These are phyloP conservation scores for Lampropteryx suffumata DNA, from an alignment of 2,888 invertebrate genomes.

Conservation along the genomic window DNA sequence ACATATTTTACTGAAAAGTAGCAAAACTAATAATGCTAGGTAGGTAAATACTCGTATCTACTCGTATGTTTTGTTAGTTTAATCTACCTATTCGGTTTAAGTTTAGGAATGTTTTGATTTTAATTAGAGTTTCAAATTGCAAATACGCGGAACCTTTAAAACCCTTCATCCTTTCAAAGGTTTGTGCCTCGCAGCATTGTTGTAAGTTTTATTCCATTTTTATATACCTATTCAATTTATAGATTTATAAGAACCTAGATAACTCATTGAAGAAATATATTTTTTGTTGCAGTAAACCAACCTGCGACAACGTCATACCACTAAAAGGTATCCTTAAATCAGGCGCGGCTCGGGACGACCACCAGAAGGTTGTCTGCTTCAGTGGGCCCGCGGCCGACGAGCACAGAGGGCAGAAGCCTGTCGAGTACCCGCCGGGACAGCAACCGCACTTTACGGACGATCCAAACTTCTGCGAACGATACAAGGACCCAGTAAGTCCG, in stretches of 20 bases:
- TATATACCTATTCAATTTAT: too few species aligned
- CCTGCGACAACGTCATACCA: conserved; percentile 60
- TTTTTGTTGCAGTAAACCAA: conserved; percentile 55
- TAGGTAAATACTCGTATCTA: not conserved
- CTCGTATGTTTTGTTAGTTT: not conserved
- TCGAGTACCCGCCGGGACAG: conserved; percentile 53
- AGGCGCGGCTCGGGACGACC: conserved; percentile 65
- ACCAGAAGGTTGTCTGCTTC: conserved; percentile 77
- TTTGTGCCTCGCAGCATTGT: too few species aligned
- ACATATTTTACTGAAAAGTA: conserved; percentile 14
- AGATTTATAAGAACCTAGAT: too few species aligned
- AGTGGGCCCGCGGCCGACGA: conserved; percentile 66
- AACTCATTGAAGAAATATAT: not conserved
- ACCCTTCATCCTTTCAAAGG: too few species aligned
- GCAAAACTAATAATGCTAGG: conserved; percentile 6
- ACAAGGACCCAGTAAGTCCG: conserved; percentile 57
- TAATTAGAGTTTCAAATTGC: too few species aligned
- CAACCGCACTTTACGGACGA: conserved; percentile 63
- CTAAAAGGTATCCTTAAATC: conserved; percentile 74
- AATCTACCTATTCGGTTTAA: too few species aligned
- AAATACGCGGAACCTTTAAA: too few species aligned
- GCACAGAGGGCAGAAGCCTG: conserved; percentile 40
- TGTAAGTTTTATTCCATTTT: too few species aligned
- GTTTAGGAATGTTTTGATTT: too few species aligned
- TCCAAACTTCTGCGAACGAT: conserved; percentile 61